Base-by-base conservation (phyloP, 2,888 invertebrate species). In the Cheilosia vernalis region DNA sequence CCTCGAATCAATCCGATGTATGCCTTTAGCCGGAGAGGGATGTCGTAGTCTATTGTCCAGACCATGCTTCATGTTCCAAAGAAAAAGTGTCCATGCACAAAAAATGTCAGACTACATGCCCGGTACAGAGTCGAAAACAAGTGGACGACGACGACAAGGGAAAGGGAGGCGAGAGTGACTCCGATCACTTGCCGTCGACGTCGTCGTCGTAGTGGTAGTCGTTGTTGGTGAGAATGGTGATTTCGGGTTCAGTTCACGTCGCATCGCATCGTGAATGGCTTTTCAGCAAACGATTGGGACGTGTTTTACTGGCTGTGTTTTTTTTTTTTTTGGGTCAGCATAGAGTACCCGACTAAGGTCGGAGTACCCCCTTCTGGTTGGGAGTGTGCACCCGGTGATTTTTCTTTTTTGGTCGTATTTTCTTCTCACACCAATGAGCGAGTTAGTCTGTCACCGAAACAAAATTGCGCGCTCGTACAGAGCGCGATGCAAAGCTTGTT, bases 271-370 rank as follows among this genome's bases (percentile, higher is more conserved):
- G 76, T 85, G 85, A 80, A 85, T 81, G 76, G 70, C 81, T 79
- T 84, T 84, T 84, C 79, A 84, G 70, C 84, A 84, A 84, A 85
- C 81, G 81, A 81, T 85, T 85, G 76, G 55, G 76, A 81, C 81
- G 85, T 85, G 85, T 72, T 67, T 77, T 55, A 51, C 30, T 55
- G 60, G 10, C n/a, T 47, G 51, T 44, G 19, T 42, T 61, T 44
- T 63, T 27, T 27, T 27, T 27, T 27, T 40, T 77, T 72, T 55
- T 33, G 53, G 58, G 64, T 66, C 53, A 56, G 44, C 37, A 44
- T 51, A 10, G 40, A 66, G 66, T 60, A 30, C 37, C 53, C 64
- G 49, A 60, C 27, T 64, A 64, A 72, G 77, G 77, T 66, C 47
- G 82, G 27, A 66, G 40, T 27, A 73, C 66, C 13, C 33, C 19